phyloP scores from a whole-genome alignment of 2,113 vertebrate species.

The Platichthys stellatus region DNA sequence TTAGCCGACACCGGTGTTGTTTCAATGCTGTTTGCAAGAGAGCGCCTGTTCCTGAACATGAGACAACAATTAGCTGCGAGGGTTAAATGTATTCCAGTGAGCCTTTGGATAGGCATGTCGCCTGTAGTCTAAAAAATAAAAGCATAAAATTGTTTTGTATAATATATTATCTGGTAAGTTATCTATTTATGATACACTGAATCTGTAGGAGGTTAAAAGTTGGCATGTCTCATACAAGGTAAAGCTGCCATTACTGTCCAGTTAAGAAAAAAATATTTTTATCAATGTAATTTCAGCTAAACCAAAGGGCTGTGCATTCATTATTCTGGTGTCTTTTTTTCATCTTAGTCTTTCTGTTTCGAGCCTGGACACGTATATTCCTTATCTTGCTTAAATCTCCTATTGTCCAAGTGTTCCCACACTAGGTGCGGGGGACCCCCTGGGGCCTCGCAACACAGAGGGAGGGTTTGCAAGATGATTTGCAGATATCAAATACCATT shows the following conservation, averaged over 20 bases:
- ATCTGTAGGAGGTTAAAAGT: conserved; percentile 56
- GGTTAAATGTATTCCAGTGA: conserved; percentile 39
- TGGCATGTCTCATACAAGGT: conserved; percentile 21
- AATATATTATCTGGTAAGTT: conserved; percentile 74
- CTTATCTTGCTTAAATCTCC: neutral
- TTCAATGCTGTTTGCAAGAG: conserved; percentile 39
- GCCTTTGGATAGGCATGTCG: conserved; percentile 29
- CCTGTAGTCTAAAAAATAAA: conserved; percentile 43
- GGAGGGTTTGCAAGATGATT: no score
- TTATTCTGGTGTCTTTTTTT: conserved; percentile 23
- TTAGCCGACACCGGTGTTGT: conserved; percentile 14
- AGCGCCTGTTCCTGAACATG: conserved; percentile 25
- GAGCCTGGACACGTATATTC: neutral
- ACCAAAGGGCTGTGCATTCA: conserved; percentile 34
- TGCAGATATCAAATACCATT: no score
- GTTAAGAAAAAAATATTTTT: conserved; percentile 2
- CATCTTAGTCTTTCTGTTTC: conserved; percentile 30
- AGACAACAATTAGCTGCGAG: conserved; percentile 11
- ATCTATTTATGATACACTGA: conserved; percentile 79
- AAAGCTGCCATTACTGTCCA: neutral
- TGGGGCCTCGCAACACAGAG: no score
- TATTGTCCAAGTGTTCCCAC: neutral
- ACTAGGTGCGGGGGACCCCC: no score
- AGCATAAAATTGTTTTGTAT: conserved; percentile 58
- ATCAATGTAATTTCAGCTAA: conserved; percentile 25